Conservation (phyloP, 1,140 invertebrate species). For the Diprion similis region DNA sequence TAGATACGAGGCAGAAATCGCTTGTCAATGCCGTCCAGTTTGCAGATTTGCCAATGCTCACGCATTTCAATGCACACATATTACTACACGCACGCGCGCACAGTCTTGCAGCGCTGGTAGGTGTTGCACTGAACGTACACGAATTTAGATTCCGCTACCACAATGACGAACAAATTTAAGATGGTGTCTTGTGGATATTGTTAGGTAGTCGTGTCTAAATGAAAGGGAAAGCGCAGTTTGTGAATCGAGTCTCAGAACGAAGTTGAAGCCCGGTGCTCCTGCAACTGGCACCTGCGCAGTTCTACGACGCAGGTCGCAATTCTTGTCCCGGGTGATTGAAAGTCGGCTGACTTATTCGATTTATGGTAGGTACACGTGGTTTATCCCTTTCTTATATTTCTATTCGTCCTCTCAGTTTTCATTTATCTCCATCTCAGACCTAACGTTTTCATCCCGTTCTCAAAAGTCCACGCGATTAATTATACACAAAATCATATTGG, state of each 20-base stretch:
- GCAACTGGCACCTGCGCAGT: slow-evolving; percentile 6
- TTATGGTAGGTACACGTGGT: not conserved
- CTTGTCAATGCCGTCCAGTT: not conserved
- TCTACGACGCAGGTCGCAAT: not conserved
- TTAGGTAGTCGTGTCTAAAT: not conserved
- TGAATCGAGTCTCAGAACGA: not conserved
- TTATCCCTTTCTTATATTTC: too few species aligned
- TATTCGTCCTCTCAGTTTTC: too few species aligned
- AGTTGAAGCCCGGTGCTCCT: not conserved
- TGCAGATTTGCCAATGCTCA: not conserved
- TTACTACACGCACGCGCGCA: not conserved
- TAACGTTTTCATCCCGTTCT: too few species aligned
- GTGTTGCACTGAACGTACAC: not conserved
- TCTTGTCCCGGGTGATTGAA: not conserved
- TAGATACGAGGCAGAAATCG: too few species aligned
- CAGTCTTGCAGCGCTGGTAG: not conserved
- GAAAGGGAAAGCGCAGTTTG: slow-evolving; percentile 2
- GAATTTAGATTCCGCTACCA: not conserved
- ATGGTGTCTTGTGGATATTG: not conserved
- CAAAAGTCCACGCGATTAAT: too few species aligned
- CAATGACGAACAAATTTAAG: slow-evolving; percentile 1
- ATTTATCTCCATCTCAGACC: too few species aligned
- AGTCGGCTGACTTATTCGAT: not conserved
- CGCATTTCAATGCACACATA: not conserved
- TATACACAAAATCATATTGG: too few species aligned